phyloP scores from a whole-genome alignment of 2,888 invertebrate species.

The Oscheius sp. region DNA sequence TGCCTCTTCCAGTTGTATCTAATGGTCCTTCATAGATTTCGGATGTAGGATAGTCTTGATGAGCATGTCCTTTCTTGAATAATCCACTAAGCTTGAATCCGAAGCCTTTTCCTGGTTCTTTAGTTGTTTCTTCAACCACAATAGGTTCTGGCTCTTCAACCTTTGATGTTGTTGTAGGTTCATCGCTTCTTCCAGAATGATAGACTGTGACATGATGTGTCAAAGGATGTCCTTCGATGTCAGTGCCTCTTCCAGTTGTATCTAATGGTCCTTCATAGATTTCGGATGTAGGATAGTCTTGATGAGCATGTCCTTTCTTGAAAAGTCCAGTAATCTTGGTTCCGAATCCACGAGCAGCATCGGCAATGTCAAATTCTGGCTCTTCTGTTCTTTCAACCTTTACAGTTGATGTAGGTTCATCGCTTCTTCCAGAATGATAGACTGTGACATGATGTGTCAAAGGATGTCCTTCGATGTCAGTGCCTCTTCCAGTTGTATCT shows the following conservation, averaged over 20 bases:
- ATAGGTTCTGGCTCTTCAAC: constrained; percentile 18
- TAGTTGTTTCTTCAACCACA: constrained; percentile 13
- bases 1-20: no score
- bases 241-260: neutral
- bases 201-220: constrained; percentile 10
- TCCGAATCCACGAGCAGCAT: constrained; percentile 24
- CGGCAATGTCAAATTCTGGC: constrained; percentile 17
- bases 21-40: no score
- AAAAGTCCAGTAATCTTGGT: constrained; percentile 46
- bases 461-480: constrained; percentile 38
- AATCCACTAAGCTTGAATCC: neutral
- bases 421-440: constrained; percentile 38
- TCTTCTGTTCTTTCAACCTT: constrained; percentile 4
- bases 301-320: constrained; percentile 47
- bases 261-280: constrained; percentile 13
- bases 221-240: constrained; percentile 6
- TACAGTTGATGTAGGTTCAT: constrained; percentile 1
- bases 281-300: constrained; percentile 47
- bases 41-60: no score
- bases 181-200: constrained; percentile 1
- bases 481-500: constrained; percentile 15
- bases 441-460: constrained; percentile 38
- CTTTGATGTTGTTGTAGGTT: neutral
- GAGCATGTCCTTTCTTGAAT: no score
- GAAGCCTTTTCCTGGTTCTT: neutral